Base-by-base conservation (phyloP, 2,888 invertebrate genomes). In the Siphonodentalium dalli region DNA sequence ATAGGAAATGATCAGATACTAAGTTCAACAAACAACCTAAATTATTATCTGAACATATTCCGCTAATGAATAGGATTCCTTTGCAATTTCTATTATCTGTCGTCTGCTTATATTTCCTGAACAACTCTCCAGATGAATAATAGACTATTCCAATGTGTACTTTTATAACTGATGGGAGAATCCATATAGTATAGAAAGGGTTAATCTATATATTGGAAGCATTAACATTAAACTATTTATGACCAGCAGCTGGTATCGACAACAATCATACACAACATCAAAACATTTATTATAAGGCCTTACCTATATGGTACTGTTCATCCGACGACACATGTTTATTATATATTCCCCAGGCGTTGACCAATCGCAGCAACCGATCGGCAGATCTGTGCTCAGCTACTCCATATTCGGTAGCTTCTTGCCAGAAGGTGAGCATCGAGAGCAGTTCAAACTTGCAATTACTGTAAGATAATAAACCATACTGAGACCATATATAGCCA, bases 331-430 rank as follows among this genome's bases (percentile, higher is more conserved):
- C 64, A 54, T 71, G 79, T 49, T 65, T 73, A 61, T 77, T 80
- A 61, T 68, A 79, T 53, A 81, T 80, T 41, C 62, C 62, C 81
- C 81, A 81, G 35, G 79, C 79, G 48, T 78, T 73, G 42, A 67
- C 63, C 54, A 79, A 60, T 7, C 78, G 58, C 23, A 81, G 70
- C 47, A 80, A 65, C 31, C 79, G 66, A 52, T 81, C 81, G 11
- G 74, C 72, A 4, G 74, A 71, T 33, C 74, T 61, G 50, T 74
- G 76, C 60, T 80, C 78, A 9, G 68, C 71, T 18, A 65, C 66
- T 3, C 76, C 75, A 54, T 78, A 81, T 48, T 80, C 78, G n/a
- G 71, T 72, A 23, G 79, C 80, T 58, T 77, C 79, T 59, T 80
- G 73, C 78, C 78, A 79, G 63, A 80, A 80, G 50, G 76, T 39